Base-by-base conservation (phyloP, 2,888 invertebrate genomes). In the Eugnorisma glareosa region DNA sequence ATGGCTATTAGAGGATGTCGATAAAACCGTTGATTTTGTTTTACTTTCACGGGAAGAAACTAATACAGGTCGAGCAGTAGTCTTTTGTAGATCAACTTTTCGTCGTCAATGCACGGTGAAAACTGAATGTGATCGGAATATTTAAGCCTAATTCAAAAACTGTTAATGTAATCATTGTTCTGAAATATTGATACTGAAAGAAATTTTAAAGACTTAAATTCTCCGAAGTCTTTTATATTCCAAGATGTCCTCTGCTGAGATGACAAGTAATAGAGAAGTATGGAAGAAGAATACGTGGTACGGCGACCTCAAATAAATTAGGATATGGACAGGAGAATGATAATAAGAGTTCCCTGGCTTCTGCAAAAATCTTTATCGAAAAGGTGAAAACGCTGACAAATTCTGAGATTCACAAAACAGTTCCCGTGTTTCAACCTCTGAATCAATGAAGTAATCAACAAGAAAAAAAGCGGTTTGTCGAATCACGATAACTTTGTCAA, bases 1-100 rank as follows among this genome's bases (percentile, higher is more conserved):
- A 84, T 81, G 59, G 54, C 68, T 72, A 69, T 72, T 71, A 82
- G 24, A 71, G 24, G 31, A 68, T 0, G 24, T 13, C n/a, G 63
- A 64, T 82, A 64, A 51, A 71, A 67, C 57, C 28, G 63, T 40
- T 28, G 35, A 59, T 51, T 28, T 37, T 59, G 37, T 59, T 8
- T 31, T 37, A 61, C 21, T 51, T 63, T 61, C 51, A 28, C 54
- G 37, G 21, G n/a, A 48, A 8, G 0, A 57, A 15, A 43, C 4
- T 2, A 21, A n/a, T 61, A n/a, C n/a, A 24, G 37, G 45, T 35
- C 45, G 8, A 31, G 59, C 8, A 59, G 8, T 59, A 31, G 28
- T 28, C 2, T n/a, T 37, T 40, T n/a, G 37, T 63, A 37, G 15
- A 37, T n/a, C n/a, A 63, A 13, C 13, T 13, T 63, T 35, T 35